Conservation (phyloP, 2,113 vertebrate genomes). For the Murina feae region DNA sequence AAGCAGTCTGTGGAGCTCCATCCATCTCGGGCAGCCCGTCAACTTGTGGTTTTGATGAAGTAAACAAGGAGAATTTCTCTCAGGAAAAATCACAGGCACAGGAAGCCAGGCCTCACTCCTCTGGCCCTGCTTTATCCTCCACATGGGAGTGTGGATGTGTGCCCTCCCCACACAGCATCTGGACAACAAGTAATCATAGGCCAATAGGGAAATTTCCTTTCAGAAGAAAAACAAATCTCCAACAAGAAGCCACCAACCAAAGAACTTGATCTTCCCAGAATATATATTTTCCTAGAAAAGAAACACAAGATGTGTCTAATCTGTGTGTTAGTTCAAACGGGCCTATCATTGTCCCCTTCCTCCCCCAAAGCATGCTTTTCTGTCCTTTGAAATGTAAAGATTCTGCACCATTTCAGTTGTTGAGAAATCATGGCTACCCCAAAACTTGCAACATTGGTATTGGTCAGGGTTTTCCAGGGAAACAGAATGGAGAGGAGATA, state of each 20-base stretch:
- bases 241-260: not conserved
- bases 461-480: not conserved
- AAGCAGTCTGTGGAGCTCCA: rapidly evolving
- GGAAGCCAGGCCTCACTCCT: not conserved
- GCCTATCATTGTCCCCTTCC: not conserved
- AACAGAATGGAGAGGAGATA: not conserved
- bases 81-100: not conserved
- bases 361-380: not conserved
- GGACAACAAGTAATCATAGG: not conserved
- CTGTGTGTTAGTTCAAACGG: not conserved
- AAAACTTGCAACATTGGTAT: not conserved
- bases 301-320: conserved; percentile 14
- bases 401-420: not conserved
- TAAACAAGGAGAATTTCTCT: not conserved
- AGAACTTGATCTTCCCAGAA: conserved; percentile 17
- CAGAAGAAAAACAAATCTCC: not conserved
- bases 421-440: not conserved
- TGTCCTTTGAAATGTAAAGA: not conserved
- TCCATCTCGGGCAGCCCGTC: not conserved
- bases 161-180: not conserved
- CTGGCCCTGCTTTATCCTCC: not conserved
- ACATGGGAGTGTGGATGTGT: not conserved
- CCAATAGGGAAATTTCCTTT: not conserved
- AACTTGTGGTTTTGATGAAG: not conserved
- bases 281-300: conserved; percentile 7